These are phyloP conservation scores for Stenotaenia linearis DNA, from an alignment of 2,888 invertebrate species.

Conservation along the genomic window DNA sequence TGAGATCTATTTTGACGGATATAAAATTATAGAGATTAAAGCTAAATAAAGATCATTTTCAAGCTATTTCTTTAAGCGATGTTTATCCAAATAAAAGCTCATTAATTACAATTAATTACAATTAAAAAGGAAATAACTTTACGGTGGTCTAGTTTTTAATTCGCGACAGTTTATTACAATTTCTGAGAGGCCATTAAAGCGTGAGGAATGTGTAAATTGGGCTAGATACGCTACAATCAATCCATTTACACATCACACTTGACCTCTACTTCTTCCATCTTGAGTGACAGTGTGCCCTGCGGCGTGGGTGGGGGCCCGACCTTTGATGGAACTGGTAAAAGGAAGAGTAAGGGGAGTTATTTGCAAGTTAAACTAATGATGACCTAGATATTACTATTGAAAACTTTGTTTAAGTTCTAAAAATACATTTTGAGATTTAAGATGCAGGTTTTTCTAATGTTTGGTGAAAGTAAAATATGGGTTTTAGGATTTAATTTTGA, in stretches of 20 bases:
- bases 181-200: not conserved
- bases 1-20: too few relatives aligned
- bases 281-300: not conserved
- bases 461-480: not conserved
- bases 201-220: constrained; percentile 10
- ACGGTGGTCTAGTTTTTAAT: not conserved
- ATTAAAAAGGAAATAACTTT: not conserved
- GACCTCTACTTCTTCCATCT: constrained; percentile 8
- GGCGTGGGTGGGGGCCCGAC: constrained; percentile 1
- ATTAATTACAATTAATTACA: not conserved
- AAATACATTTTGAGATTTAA: not conserved
- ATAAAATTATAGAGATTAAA: too few relatives aligned
- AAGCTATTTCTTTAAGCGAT: too few relatives aligned
- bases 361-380: constrained; percentile 2
- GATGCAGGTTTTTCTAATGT: not conserved
- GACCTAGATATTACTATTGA: not conserved
- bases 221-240: constrained; percentile 12
- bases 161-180: not conserved
- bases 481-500: too few relatives aligned
- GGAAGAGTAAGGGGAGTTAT: not conserved
- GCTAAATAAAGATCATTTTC: too few relatives aligned
- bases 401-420: too few relatives aligned
- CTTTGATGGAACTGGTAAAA: not conserved
- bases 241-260: constrained; percentile 24
- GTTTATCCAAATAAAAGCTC: too few relatives aligned